Base-by-base conservation (phyloP, 2,113 vertebrate species). In the Eubucco bourcierii region DNA sequence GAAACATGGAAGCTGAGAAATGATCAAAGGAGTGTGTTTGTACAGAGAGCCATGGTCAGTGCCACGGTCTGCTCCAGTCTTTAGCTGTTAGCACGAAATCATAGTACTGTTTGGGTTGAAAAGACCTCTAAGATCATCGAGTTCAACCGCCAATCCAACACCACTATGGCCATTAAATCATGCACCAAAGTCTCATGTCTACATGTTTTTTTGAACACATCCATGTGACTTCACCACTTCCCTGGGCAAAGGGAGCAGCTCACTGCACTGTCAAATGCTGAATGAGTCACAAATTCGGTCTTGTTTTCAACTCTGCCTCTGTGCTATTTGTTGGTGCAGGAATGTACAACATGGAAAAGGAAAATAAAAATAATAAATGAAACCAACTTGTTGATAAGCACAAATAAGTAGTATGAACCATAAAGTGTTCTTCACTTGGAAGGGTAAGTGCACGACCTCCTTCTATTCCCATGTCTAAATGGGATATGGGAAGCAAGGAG, bases 11-110 rank as follows among this genome's bases (percentile, higher is more conserved):
- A 44, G n/a, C 29, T 72, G 33, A 46, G 24, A 7, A 14, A 50
- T 7, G 50, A 29, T 18, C 17, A 3, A n/a, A 37, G 68, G 53
- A 14, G 5, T 1, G 7, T 3, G 8, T 4, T 27, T 4, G 61
- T 3, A 1, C 0, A 3, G 37, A 68, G 65, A 58, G 80, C 39
- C 0, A 0, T 23, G 1, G 6, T 6, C n/a, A 6, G 13, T 5
- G 21, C 31, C 66, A 37, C 7, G 53, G 20, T 29, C 75, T 28
- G 33, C 66, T 9, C 82, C 65, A n/a, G 25, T 68, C 85, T 78
- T 50, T 65, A 33, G 17, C 11, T 72, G 41, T 11, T 52, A 52
- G 23, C 50, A 25, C 9, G 24, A 23, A 52, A 52, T 52, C 50
- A 52, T 24, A 52, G 50, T 25, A 52, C 24, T 52, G 10, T 25